Evolutionary conservation across 1,140 invertebrate species (phyloP).

Genomic region (Uloborus diversus): DNA sequence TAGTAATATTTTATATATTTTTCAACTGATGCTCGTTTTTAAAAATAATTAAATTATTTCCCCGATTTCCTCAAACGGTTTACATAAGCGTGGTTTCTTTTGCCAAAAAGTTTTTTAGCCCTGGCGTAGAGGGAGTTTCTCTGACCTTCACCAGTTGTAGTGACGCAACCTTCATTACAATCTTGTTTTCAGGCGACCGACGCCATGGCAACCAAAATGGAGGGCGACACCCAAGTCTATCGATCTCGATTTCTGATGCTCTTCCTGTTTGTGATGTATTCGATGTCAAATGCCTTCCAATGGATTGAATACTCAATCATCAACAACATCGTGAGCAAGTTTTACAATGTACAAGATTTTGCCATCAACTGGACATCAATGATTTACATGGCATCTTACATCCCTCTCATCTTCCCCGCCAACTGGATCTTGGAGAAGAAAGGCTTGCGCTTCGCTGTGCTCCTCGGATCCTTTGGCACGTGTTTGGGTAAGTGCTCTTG

Average conservation of each 20-base stretch:
- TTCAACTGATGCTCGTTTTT: not conserved
- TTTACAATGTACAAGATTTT: conserved; percentile 40
- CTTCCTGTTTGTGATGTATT: conserved; percentile 86
- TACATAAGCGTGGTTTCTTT: not conserved
- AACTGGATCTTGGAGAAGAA: conserved; percentile 91
- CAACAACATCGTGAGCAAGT: conserved; percentile 31
- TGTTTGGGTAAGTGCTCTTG: conserved; percentile 75
- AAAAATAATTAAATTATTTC: not conserved
- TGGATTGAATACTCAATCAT: conserved; percentile 60
- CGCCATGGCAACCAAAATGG: conserved; percentile 27
- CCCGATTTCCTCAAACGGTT: not conserved
- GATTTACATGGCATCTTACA: conserved; percentile 97
- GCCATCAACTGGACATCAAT: conserved; percentile 96
- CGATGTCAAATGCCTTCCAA: conserved; percentile 69
- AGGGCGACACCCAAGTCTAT: conserved; percentile 8
- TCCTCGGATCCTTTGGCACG: conserved; percentile 90
- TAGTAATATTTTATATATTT: not conserved
- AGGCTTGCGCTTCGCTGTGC: conserved; percentile 84
- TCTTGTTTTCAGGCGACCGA: conserved; percentile 16
- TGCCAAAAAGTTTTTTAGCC: not conserved
- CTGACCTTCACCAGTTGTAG: not conserved
- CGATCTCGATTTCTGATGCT: conserved; percentile 83
- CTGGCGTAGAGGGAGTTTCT: not conserved
- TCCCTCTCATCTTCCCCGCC: conserved; percentile 95
- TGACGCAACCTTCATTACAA: not conserved